Evolutionary conservation across 2,113 vertebrate species (phyloP), one percentile per base, ranked within the genome.

Genomic region (Potamarius usumacintae): DNA sequence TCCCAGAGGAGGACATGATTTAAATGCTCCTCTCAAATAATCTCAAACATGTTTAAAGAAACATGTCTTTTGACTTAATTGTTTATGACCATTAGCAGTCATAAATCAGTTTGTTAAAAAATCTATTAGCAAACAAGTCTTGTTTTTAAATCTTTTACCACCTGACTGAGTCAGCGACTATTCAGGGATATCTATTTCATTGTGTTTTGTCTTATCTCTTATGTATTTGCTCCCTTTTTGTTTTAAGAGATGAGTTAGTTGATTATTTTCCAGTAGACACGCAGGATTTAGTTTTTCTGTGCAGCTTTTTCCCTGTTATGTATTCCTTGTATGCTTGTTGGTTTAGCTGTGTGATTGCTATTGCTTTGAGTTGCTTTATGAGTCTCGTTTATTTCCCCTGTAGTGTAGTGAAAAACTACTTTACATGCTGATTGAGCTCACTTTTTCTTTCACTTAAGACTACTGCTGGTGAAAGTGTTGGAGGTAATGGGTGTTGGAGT

Each of bases 1-100:
- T 81, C 86, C 63, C 79, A 57, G 11, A 78, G 12, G 67, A 74
- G 67, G 42, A 62, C 55, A 62, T 85, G 79, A 87, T 87, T 87
- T 87, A 82, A 57, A 87, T 30, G 14, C 74, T 78, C 17, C 9
- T 82, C 55, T n/a, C 86, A 80, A 82, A 72, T 30, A 2, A 62
- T 50, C 55, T 87, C 55, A 74, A 74, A 74, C 34, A 74, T 72
- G 79, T 52, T 77, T 85, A 10, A 74, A 84, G 52, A 57, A 42
- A 74, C 50, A 84, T 71, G 27, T 81, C 58, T 58, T 7, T 42
- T 67, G 27, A 42, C 18, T 60, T 60, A 48, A 48, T 30, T 71
- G 71, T 86, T 71, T 86, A 57, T 81, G 27, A 71, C 77, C 52
- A 42, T 86, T 48, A 71, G 53, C 25, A 80, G 62, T 55, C 27